Evolutionary conservation across 2,888 invertebrate species (phyloP).

Genomic region (Xestia rhomboidea): DNA sequence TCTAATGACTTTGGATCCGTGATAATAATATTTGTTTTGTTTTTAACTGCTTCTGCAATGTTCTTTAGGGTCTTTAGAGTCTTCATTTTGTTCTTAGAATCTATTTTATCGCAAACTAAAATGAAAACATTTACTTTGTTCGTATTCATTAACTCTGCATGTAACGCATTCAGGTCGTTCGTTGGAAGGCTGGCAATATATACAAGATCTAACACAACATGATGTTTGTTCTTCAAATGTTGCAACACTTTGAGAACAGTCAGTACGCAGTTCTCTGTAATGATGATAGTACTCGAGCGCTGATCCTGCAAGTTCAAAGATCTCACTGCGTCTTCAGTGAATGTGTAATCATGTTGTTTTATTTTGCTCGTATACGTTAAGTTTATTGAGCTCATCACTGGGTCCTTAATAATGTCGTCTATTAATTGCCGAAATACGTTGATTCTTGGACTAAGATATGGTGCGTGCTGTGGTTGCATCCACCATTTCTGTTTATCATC

Average conservation of each 20-base stretch:
- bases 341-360: not conserved
- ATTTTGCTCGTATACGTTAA: not conserved
- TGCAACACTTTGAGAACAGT: constrained; percentile 23
- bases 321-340: constrained; percentile 3
- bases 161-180: constrained; percentile 1
- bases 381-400: not conserved
- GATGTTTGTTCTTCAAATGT: constrained; percentile 1
- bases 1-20: not conserved
- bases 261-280: constrained; percentile 14
- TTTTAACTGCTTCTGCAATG: constrained; percentile 1
- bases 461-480: not conserved
- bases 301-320: not conserved
- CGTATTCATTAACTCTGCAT: not conserved
- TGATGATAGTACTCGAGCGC: not conserved
- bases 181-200: constrained; percentile 10
- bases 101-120: constrained; percentile 5
- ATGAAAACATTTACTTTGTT: not conserved
- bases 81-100: not conserved
- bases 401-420: not conserved
- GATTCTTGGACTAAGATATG: not conserved
- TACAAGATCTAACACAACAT: constrained; percentile 19
- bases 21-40: constrained; percentile 18
- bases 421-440: not conserved
- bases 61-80: constrained; percentile 6
- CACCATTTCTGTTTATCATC: not conserved